Conservation (phyloP, 2,888 invertebrate species). For the Calliscelio sp. region DNA sequence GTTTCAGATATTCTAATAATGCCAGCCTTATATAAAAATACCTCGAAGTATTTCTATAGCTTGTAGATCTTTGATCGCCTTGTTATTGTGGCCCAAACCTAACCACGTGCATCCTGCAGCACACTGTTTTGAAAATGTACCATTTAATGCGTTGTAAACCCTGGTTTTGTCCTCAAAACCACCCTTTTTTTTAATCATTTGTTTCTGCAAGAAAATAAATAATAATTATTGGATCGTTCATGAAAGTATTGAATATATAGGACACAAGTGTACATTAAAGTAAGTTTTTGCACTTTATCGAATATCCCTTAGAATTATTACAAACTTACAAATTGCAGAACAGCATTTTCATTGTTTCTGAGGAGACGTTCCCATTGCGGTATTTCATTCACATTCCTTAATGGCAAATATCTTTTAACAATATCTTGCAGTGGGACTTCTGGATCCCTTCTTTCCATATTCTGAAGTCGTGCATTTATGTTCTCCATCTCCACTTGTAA, state of each 20-base stretch:
- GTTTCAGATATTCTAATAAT: neutral
- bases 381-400: neutral
- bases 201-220: constrained; percentile 13
- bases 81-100: constrained; percentile 16
- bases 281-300: too few relatives aligned
- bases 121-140: constrained; percentile 17
- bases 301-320: too few relatives aligned
- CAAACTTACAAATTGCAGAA: constrained; percentile 16
- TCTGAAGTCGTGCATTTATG: neutral
- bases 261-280: too few relatives aligned
- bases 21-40: neutral
- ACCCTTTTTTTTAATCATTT: constrained; percentile 18
- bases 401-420: constrained; percentile 14
- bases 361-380: constrained; percentile 6
- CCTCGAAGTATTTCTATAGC: constrained; percentile 23
- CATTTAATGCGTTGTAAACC: neutral
- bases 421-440: neutral
- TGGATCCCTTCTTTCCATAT: constrained; percentile 16
- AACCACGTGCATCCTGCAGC: constrained; percentile 25
- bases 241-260: too few relatives aligned
- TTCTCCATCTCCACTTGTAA: constrained; percentile 1
- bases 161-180: neutral
- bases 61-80: constrained; percentile 16
- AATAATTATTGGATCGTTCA: neutral
- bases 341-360: neutral